These are phyloP conservation scores for Chaunax sp. DNA, from an alignment of 2,797 vertebrate genomes.

Conservation along the genomic window DNA sequence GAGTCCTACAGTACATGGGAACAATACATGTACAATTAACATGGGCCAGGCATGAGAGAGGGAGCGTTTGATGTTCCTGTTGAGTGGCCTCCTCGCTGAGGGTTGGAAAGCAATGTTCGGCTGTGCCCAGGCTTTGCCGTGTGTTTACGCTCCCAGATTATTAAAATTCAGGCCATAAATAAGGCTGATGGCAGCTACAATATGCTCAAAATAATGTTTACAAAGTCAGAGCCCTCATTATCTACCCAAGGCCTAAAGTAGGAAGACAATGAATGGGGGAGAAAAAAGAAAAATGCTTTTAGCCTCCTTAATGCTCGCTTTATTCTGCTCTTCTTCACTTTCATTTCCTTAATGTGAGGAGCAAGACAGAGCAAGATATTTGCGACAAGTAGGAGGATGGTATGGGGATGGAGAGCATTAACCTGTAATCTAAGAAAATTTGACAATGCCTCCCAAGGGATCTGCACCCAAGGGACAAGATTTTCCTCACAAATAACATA, in stretches of 20 bases:
- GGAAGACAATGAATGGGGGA: conserved; percentile 54
- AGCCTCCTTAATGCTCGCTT: conserved; percentile 59
- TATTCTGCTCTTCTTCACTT: conserved; percentile 54
- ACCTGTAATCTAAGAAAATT: too few relatives aligned
- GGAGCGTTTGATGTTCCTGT: conserved; percentile 84
- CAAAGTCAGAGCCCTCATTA: conserved; percentile 83
- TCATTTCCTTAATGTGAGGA: conserved; percentile 47
- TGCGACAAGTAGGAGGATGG: too few relatives aligned
- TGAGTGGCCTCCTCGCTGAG: conserved; percentile 77
- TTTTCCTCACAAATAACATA: too few relatives aligned
- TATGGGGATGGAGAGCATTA: too few relatives aligned
- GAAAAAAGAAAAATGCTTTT: conserved; percentile 62
- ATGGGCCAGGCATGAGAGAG: conserved; percentile 72
- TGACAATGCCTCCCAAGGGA: too few relatives aligned
- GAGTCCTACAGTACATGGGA: conserved; percentile 71
- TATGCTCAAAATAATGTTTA: conserved; percentile 88
- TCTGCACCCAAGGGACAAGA: too few relatives aligned
- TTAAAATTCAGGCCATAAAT: conserved; percentile 84
- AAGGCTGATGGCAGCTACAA: conserved; percentile 80
- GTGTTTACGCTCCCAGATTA: conserved; percentile 72
- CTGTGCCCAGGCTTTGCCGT: conserved; percentile 56
- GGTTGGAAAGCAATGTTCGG: conserved; percentile 64
- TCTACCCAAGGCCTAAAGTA: conserved; percentile 63
- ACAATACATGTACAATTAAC: conserved; percentile 86
- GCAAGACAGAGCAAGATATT: conserved; percentile 16